Evolutionary conservation across 2,113 vertebrate genomes (phyloP).

Genomic region (Zosterops pallidus): DNA sequence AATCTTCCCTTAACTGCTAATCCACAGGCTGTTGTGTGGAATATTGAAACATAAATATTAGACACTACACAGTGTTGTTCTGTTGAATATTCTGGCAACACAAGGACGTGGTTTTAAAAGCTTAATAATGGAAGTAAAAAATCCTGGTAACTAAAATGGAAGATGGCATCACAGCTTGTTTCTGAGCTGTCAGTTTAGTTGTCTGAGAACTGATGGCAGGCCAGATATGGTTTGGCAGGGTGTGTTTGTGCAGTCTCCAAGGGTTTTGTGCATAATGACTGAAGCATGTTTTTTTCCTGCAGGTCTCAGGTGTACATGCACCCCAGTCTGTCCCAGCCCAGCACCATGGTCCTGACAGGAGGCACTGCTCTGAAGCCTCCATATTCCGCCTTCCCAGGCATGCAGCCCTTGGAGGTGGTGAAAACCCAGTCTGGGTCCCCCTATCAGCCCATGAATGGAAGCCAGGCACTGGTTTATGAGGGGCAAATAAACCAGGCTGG

Average conservation of each 20-base stretch:
- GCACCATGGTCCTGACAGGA: conserved; percentile 92
- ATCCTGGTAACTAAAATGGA: background rate
- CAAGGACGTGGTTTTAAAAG: background rate
- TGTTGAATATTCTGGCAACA: background rate
- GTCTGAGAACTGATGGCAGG: background rate
- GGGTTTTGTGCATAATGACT: background rate
- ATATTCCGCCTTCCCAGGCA: conserved; percentile 91
- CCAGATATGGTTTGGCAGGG: accelerated
- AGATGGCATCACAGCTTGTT: background rate
- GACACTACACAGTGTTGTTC: background rate
- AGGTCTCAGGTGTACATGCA: conserved; percentile 99
- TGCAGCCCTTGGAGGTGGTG: conserved; percentile 96
- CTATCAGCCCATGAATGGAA: conserved; percentile 94
- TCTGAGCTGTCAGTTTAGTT: background rate
- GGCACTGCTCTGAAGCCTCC: conserved; percentile 91
- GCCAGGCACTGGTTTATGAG: conserved; percentile 92
- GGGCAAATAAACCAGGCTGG: conserved; percentile 89
- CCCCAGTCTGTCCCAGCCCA: conserved; percentile 94
- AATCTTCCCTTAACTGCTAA: background rate
- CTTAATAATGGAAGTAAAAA: background rate
- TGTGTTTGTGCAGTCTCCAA: background rate
- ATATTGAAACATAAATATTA: background rate
- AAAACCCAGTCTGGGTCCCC: conserved; percentile 92
- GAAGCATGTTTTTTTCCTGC: background rate
- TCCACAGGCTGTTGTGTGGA: background rate